Conservation (phyloP, 2,888 invertebrate genomes). For the Drosophila acutilabella region DNA sequence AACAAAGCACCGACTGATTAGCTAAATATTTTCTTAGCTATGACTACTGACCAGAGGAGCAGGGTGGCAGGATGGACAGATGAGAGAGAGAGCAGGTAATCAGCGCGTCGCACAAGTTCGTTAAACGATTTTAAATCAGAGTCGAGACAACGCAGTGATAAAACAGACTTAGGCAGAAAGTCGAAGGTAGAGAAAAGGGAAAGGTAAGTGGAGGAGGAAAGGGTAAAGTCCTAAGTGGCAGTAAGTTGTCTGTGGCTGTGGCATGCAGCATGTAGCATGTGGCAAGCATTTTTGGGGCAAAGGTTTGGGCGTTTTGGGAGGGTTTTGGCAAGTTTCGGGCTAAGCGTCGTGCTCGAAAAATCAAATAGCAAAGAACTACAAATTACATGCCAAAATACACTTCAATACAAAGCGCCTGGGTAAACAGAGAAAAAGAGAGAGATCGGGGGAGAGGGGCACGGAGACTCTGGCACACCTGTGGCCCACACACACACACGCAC, state of each 20-base stretch:
- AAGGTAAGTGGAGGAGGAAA: background rate
- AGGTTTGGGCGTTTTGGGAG: no score
- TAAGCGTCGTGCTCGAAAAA: constrained; percentile 66
- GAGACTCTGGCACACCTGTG: constrained; percentile 62
- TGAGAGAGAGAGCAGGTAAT: constrained; percentile 36
- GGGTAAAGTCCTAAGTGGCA: constrained; percentile 4
- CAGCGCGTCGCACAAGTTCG: constrained; percentile 58
- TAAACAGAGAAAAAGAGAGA: constrained; percentile 59
- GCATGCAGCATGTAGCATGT: constrained; percentile 35
- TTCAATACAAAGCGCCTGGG: constrained; percentile 82
- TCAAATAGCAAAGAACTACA: constrained; percentile 82
- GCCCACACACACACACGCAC: constrained; percentile 26
- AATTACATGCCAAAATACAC: constrained; percentile 82
- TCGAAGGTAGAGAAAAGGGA: background rate
- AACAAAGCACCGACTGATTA: background rate
- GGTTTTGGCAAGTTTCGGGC: constrained; percentile 16
- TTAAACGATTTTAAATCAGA: constrained; percentile 75
- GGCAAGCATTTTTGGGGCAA: background rate
- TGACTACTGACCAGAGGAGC: no score
- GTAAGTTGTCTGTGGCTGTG: constrained; percentile 27
- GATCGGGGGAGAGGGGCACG: background rate
- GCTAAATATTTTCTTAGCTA: background rate
- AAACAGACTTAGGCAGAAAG: constrained; percentile 47
- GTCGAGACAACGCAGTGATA: constrained; percentile 51
- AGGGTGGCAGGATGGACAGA: constrained; percentile 1